Percentiles rank a stretch among this genome's conserved stretches.
Evolutionary conservation across 2,797 vertebrate genomes (phyloP).

Genomic region (Gobio occitaniae): DNA sequence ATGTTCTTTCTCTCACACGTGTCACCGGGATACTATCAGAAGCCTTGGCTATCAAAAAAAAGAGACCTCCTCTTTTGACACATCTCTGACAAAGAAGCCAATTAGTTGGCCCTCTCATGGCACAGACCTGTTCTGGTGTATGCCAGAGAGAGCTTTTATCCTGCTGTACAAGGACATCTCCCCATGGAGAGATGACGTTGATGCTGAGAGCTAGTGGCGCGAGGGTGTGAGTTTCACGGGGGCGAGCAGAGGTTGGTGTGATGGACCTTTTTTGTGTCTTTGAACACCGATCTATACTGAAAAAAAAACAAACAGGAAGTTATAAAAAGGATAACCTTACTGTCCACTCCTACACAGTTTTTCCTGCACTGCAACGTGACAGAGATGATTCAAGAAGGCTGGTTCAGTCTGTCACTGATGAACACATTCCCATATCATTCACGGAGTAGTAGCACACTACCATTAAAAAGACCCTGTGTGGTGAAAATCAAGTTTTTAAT

Average conservation of each 20-base stretch:
- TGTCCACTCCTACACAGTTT: slow-evolving; percentile 37
- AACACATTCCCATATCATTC: background rate
- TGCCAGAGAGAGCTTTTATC: slow-evolving; percentile 60
- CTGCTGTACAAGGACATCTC: slow-evolving; percentile 61
- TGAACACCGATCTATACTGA: slow-evolving; percentile 18
- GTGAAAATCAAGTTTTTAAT: no score
- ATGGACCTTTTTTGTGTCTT: background rate
- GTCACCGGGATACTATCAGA: slow-evolving; percentile 44
- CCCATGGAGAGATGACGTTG: slow-evolving; percentile 35
- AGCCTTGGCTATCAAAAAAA: slow-evolving; percentile 55
- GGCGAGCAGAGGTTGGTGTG: background rate
- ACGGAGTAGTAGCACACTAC: background rate
- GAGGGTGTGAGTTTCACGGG: slow-evolving; percentile 7
- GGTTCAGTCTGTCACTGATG: slow-evolving; percentile 14
- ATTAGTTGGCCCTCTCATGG: slow-evolving; percentile 61
- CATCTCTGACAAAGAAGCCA: slow-evolving; percentile 63
- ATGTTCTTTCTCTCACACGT: slow-evolving; percentile 29
- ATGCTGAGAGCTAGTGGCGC: slow-evolving; percentile 14
- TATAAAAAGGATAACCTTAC: slow-evolving; percentile 6
- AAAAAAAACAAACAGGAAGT: slow-evolving; percentile 13
- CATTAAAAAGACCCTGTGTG: background rate
- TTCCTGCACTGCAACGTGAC: slow-evolving; percentile 13
- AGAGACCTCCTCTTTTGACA: slow-evolving; percentile 55
- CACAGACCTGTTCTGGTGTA: slow-evolving; percentile 53
- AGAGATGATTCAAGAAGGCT: background rate